A percentile compares a stretch with the other conserved stretches of the same genome.
These are phyloP conservation scores for Spatulosminthurus flaviceps DNA, from an alignment of 2,888 invertebrate genomes.

Conservation along the genomic window DNA sequence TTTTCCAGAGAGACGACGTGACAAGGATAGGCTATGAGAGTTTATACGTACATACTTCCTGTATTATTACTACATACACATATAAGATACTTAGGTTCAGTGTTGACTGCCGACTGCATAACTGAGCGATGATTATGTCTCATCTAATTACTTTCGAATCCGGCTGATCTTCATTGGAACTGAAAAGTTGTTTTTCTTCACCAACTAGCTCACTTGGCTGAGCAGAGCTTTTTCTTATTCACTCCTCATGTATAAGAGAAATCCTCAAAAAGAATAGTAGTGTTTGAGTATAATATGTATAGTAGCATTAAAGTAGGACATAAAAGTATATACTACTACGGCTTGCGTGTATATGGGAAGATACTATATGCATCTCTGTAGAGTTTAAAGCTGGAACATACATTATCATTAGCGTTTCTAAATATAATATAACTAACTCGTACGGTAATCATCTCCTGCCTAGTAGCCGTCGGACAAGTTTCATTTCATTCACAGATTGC, in stretches of 20 bases:
- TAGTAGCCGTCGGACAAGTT: conserved; percentile 30
- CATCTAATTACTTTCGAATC: conserved; percentile 30
- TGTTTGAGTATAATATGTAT: neutral
- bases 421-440: conserved; percentile 27
- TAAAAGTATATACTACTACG: neutral
- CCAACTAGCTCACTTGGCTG: conserved; percentile 7
- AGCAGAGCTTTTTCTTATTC: too few relatives aligned
- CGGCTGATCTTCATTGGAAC: conserved; percentile 20
- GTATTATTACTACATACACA: too few relatives aligned
- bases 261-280: neutral
- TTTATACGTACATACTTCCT: neutral
- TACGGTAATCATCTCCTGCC: conserved; percentile 20
- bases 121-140: conserved; percentile 15
- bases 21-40: neutral
- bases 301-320: neutral
- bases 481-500: conserved; percentile 28
- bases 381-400: neutral
- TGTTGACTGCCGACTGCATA: neutral
- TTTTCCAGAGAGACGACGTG: neutral
- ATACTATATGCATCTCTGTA: too few relatives aligned
- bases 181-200: conserved; percentile 21
- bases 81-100: too few relatives aligned
- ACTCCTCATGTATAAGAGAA: neutral
- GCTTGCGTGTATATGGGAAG: too few relatives aligned
- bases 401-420: conserved; percentile 28